Percentiles rank a stretch among this genome's conserved stretches.
These are phyloP conservation scores for Thunnus maccoyii DNA, from an alignment of 2,113 vertebrate genomes.

Conservation along the genomic window DNA sequence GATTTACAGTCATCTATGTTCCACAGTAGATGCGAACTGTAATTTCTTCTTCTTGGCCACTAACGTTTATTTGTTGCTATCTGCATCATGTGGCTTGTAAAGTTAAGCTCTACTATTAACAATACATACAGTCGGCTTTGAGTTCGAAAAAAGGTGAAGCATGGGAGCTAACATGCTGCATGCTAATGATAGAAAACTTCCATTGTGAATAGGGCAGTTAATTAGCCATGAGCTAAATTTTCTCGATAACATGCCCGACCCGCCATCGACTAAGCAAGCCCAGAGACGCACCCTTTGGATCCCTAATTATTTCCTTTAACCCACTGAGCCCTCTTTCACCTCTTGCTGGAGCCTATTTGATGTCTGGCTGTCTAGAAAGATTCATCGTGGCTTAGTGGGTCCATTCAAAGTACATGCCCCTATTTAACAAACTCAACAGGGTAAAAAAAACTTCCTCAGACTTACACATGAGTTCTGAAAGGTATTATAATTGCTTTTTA, in stretches of 20 bases:
- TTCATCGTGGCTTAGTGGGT: constrained; percentile 52
- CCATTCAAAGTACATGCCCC: constrained; percentile 33
- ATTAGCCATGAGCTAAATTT: background rate
- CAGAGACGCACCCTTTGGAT: constrained; percentile 17
- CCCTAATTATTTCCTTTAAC: constrained; percentile 64
- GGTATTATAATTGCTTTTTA: constrained; percentile 41
- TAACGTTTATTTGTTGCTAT: background rate
- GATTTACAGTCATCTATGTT: background rate
- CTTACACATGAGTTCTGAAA: constrained; percentile 32
- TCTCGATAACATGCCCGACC: constrained; percentile 1
- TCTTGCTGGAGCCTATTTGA: constrained; percentile 58
- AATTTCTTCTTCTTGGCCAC: background rate
- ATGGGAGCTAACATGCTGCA: background rate
- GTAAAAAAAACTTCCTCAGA: constrained; percentile 14
- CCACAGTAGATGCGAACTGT: background rate
- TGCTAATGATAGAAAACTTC: constrained; percentile 12
- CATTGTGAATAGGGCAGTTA: constrained; percentile 1
- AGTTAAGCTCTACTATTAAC: constrained; percentile 15
- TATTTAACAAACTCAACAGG: constrained; percentile 10
- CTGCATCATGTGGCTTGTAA: constrained; percentile 13
- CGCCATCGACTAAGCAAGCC: background rate
- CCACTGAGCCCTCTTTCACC: constrained; percentile 56
- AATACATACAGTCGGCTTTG: too few species aligned
- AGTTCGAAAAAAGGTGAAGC: background rate
- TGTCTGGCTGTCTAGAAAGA: constrained; percentile 39